Conservation (phyloP, 2,888 invertebrate genomes). For the Peribatodes rhomboidaria region DNA sequence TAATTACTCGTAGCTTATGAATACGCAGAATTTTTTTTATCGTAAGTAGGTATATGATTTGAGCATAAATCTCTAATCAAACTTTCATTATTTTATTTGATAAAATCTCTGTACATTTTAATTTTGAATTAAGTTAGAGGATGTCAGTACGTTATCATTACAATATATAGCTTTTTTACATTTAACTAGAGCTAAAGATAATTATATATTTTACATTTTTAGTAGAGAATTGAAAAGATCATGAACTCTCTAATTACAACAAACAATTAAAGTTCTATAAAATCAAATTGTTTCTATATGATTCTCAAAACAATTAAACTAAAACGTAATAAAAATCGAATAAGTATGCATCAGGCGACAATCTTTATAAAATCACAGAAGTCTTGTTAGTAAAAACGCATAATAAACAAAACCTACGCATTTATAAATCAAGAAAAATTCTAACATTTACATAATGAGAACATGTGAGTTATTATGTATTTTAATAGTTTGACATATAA, state of each 20-base stretch:
- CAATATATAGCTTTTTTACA: conserved; percentile 23
- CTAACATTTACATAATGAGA: conserved; percentile 58
- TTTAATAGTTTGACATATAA: conserved; percentile 17
- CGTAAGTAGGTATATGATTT: conserved; percentile 64
- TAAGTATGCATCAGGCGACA: conserved; percentile 61
- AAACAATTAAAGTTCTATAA: conserved; percentile 47
- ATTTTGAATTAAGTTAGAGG: conserved; percentile 31
- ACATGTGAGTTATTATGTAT: conserved; percentile 32
- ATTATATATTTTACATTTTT: conserved; percentile 24
- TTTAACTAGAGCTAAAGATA: conserved; percentile 17
- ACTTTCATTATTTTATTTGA: conserved; percentile 47
- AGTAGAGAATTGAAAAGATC: conserved; percentile 22
- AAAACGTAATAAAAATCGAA: conserved; percentile 58
- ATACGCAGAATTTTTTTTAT: conserved; percentile 53
- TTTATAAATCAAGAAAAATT: conserved; percentile 51
- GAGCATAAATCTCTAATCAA: conserved; percentile 66
- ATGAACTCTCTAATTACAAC: conserved; percentile 11
- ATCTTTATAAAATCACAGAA: conserved; percentile 70
- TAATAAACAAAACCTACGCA: conserved; percentile 49
- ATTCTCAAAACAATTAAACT: conserved; percentile 55
- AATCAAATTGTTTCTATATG: conserved; percentile 50
- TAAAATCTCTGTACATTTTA: conserved; percentile 67
- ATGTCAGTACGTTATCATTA: conserved; percentile 20
- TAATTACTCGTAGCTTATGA: conserved; percentile 56
- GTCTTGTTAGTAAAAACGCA: conserved; percentile 56